phyloP scores from a whole-genome alignment of 2,797 vertebrate species.

The Gymnocypris eckloni region DNA sequence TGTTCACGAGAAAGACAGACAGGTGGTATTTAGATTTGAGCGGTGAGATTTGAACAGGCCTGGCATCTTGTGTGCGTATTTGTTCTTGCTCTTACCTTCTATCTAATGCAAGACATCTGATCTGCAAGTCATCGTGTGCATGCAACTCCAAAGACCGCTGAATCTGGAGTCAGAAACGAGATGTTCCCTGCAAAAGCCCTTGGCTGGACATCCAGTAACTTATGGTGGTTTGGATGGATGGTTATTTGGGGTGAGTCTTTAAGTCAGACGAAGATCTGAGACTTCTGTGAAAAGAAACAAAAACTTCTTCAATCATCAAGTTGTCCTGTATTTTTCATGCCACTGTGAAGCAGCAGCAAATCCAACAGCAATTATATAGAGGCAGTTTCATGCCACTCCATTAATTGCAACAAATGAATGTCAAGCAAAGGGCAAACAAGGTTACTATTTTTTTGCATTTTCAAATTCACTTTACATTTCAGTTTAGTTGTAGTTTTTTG shows the following conservation, averaged over 20 bases:
- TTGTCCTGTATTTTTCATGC: conserved; percentile 75
- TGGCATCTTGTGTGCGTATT: conserved; percentile 66
- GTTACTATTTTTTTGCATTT: background rate
- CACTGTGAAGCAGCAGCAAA: conserved; percentile 63
- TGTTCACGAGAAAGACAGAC: conserved; percentile 68
- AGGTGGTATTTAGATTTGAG: conserved; percentile 78
- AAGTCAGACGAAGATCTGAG: conserved; percentile 43
- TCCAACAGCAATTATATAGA: conserved; percentile 65
- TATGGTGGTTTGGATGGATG: conserved; percentile 23
- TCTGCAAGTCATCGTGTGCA: background rate
- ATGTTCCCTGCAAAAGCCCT: background rate
- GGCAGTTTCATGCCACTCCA: conserved; percentile 76
- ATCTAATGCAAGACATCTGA: conserved; percentile 53
- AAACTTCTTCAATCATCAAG: conserved; percentile 76
- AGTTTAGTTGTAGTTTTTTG: background rate
- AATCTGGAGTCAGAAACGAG: background rate
- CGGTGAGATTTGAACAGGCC: conserved; percentile 68
- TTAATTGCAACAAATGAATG: conserved; percentile 79
- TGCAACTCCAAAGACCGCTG: conserved; percentile 33
- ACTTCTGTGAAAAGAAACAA: conserved; percentile 34
- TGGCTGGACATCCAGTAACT: conserved; percentile 37
- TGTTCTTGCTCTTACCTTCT: conserved; percentile 72
- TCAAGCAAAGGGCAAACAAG: conserved; percentile 74
- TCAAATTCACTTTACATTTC: background rate
- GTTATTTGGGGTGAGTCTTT: conserved; percentile 13